Percentiles rank a stretch among this genome's conserved stretches.
phyloP scores from a whole-genome alignment of 2,113 vertebrate genomes.

The Phalacrocorax pelagicus region DNA sequence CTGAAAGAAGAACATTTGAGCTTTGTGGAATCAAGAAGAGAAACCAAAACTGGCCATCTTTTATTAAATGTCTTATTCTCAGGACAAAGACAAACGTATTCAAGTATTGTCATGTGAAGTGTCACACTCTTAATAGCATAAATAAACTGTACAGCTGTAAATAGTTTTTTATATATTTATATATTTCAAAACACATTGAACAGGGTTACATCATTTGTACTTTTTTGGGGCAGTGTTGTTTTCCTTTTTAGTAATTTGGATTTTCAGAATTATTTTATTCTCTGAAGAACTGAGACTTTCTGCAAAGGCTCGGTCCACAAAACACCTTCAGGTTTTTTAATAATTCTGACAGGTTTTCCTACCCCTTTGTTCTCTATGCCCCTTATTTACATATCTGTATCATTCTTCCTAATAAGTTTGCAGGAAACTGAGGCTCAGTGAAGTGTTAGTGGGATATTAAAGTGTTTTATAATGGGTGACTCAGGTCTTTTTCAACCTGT shows the following conservation, averaged over 20 bases:
- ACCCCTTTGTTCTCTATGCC: neutral
- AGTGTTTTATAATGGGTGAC: neutral
- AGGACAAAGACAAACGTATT: neutral
- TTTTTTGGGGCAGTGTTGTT: too few relatives aligned
- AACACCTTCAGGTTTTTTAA: too few relatives aligned
- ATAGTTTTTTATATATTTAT: neutral
- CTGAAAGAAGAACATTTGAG: neutral
- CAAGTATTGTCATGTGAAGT: neutral
- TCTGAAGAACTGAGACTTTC: too few relatives aligned
- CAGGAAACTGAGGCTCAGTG: neutral
- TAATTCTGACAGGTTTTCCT: neutral
- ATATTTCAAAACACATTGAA: neutral
- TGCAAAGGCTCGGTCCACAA: too few relatives aligned
- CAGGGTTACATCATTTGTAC: neutral
- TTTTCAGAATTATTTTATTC: too few relatives aligned
- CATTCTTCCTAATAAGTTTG: neutral
- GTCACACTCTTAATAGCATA: neutral
- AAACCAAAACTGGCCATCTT: neutral
- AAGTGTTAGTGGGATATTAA: neutral
- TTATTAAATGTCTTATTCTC: neutral
- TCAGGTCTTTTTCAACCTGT: neutral
- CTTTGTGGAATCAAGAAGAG: neutral
- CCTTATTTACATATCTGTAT: neutral
- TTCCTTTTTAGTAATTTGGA: too few relatives aligned
- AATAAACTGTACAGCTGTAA: neutral